Evolutionary conservation across 2,113 vertebrate genomes (phyloP).

Genomic region (Eptesicus fuscus): DNA sequence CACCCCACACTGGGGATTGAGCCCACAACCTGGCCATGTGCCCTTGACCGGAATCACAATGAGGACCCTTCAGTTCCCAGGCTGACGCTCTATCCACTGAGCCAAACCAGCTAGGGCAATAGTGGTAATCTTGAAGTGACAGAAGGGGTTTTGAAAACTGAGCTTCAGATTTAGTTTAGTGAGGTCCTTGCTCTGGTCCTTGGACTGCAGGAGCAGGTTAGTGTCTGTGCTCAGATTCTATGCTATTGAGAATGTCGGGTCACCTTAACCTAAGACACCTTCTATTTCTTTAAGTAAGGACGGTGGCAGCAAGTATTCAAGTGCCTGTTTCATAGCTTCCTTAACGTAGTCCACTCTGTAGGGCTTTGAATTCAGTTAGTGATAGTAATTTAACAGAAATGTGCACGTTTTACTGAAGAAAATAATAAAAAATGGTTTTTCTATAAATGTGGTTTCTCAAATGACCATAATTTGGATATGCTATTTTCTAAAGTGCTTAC

Average conservation of each 20-base stretch:
- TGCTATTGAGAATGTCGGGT: neutral
- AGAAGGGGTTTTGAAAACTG: neutral
- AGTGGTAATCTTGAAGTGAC: neutral
- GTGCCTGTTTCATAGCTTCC: neutral
- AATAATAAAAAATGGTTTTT: neutral
- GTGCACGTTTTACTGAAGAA: slow-evolving; percentile 5
- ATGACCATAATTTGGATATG: neutral
- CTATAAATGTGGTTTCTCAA: slow-evolving; percentile 24
- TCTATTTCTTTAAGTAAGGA: neutral
- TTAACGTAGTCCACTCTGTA: neutral
- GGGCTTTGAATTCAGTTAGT: neutral
- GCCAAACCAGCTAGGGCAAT: neutral
- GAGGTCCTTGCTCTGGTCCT: neutral
- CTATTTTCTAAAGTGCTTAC: neutral
- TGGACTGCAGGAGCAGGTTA: neutral
- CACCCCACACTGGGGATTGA: too few species aligned
- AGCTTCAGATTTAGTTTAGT: neutral
- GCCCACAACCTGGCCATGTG: too few species aligned
- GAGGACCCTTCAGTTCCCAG: too few species aligned
- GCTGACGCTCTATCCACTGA: too few species aligned
- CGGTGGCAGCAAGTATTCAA: neutral
- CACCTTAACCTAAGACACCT: neutral
- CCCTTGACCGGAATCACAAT: too few species aligned
- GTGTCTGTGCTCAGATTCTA: neutral
- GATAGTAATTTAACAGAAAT: neutral